phyloP scores from a whole-genome alignment of 2,797 vertebrate genomes.

The Erithacus rubecula region DNA sequence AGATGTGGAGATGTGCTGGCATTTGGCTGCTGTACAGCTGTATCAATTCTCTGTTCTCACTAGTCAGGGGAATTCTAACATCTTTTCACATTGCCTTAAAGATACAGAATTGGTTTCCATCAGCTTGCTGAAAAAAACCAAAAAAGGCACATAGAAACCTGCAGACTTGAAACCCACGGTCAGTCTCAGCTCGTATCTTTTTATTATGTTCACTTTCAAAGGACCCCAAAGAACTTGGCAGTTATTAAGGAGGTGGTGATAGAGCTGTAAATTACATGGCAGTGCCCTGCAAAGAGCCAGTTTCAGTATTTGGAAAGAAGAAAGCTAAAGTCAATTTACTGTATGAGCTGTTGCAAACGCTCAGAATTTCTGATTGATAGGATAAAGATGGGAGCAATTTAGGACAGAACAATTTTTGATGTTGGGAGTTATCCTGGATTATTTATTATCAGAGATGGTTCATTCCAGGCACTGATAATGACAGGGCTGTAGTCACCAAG shows the following conservation, averaged over 20 bases:
- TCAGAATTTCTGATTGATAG: conserved; percentile 11
- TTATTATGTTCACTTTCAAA: conserved; percentile 57
- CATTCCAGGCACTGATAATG: neutral
- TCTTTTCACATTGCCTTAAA: neutral
- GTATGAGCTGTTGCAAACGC: neutral
- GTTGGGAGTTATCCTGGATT: neutral
- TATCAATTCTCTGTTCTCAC: neutral
- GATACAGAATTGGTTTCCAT: conserved; percentile 18
- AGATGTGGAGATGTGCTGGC: neutral
- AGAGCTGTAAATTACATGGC: conserved; percentile 44
- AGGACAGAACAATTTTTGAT: conserved; percentile 23
- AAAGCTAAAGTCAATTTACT: conserved; percentile 6
- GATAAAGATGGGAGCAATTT: conserved; percentile 3
- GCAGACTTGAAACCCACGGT: conserved; percentile 22
- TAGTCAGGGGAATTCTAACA: neutral
- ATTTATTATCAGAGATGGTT: conserved; percentile 40
- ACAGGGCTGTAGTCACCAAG: conserved; percentile 1
- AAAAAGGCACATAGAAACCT: neutral
- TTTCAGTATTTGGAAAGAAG: neutral
- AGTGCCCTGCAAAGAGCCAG: neutral
- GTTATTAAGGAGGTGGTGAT: conserved; percentile 7
- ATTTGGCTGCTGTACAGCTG: neutral
- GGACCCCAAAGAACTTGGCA: conserved; percentile 49
- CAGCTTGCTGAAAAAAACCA: neutral
- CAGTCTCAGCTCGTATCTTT: conserved; percentile 40